A percentile compares a stretch with the other conserved stretches of the same genome.
Conservation (phyloP, 1,140 invertebrate genomes). For the Diorhabda carinulata region DNA sequence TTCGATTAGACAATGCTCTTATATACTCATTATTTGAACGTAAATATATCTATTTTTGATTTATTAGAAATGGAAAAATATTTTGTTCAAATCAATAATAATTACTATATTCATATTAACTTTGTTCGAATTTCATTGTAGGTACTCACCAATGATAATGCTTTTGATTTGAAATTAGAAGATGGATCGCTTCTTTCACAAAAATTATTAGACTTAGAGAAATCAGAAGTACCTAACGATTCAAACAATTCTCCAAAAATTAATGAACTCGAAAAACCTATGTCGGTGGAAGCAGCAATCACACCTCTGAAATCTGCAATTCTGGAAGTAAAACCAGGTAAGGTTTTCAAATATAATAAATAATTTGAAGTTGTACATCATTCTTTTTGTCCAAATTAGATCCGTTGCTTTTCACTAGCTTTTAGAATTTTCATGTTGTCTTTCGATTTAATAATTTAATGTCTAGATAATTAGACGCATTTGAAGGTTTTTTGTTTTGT, state of each 20-base stretch:
- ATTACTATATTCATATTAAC: no score
- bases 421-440: conserved; percentile 1
- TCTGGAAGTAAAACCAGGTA: neutral
- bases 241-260: neutral
- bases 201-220: conserved; percentile 9
- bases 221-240: neutral
- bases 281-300: neutral
- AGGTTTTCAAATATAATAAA: no score
- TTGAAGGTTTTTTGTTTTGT: neutral
- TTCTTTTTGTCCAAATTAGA: neutral
- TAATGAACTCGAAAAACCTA: no score
- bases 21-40: no score
- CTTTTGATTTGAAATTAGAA: conserved; percentile 19
- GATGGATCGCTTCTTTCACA: conserved; percentile 14
- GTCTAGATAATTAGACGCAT: neutral
- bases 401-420: neutral
- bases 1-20: no score
- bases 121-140: neutral
- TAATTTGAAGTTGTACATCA: no score
- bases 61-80: no score
- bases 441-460: neutral
- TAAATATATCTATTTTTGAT: no score
- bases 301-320: neutral
- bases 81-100: no score
- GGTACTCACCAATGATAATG: neutral